Conservation (phyloP, 2,888 invertebrate genomes). For the Cremastinae sp. region DNA sequence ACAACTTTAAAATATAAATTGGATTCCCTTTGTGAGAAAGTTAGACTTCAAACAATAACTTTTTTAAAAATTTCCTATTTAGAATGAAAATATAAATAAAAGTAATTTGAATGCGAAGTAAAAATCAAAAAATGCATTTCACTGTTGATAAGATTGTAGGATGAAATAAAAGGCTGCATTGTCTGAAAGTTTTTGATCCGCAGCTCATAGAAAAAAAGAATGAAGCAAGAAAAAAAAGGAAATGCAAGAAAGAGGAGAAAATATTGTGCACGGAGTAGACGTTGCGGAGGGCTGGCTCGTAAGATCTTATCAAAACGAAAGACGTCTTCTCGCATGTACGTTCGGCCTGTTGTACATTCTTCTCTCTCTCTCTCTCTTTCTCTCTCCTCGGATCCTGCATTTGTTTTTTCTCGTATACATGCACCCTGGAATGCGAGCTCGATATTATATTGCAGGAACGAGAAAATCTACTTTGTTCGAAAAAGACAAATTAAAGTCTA, state of each 20-base stretch:
- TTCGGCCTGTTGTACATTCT: slow-evolving; percentile 38
- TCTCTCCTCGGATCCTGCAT: slow-evolving; percentile 27
- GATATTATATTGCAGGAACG: no score
- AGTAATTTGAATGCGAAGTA: no score
- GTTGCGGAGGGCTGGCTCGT: slow-evolving; percentile 25
- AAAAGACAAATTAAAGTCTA: no score
- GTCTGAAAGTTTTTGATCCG: slow-evolving; percentile 14
- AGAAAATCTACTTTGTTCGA: no score
- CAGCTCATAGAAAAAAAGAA: slow-evolving; percentile 3
- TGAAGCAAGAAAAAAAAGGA: neutral
- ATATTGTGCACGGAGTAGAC: neutral
- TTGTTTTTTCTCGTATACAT: slow-evolving; percentile 29
- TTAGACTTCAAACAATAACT: no score
- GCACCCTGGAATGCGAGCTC: no score
- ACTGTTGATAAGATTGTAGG: slow-evolving; percentile 21
- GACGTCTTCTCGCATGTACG: slow-evolving; percentile 34
- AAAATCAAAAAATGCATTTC: no score
- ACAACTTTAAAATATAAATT: no score
- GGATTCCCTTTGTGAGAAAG: no score
- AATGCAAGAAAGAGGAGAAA: neutral
- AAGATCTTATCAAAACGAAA: slow-evolving; percentile 52
- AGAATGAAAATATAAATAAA: no score
- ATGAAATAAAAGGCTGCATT: slow-evolving; percentile 25
- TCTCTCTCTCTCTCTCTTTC: slow-evolving; percentile 12
- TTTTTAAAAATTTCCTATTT: no score